A percentile compares a stretch with the other conserved stretches of the same genome.
These are phyloP conservation scores for Chrysogorgia sp. DNA, from an alignment of 92 coral and sea anemone genomes.

Conservation along the genomic window DNA sequence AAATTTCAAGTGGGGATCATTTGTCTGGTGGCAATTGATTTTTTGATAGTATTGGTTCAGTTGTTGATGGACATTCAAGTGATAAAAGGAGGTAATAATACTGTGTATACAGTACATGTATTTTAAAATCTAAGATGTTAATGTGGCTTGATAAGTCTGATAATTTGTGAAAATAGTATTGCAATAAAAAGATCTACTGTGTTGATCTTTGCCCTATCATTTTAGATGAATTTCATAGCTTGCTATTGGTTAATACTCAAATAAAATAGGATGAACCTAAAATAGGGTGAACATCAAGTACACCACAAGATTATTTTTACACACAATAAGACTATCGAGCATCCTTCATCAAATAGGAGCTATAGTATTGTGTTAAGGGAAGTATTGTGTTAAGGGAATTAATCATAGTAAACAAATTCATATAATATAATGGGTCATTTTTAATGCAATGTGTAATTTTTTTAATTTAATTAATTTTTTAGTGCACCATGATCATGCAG, in stretches of 20 bases:
- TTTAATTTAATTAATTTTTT: constrained; percentile 14
- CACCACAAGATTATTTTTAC: too few relatives aligned
- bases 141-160: background rate
- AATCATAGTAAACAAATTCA: too few relatives aligned
- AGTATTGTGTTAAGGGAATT: too few relatives aligned
- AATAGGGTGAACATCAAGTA: too few relatives aligned
- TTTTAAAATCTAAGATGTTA: background rate
- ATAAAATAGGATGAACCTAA: too few relatives aligned
- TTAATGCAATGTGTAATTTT: background rate
- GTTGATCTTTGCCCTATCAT: too few relatives aligned
- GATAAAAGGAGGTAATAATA: constrained; percentile 61
- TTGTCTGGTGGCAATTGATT: constrained; percentile 75
- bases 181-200: too few relatives aligned
- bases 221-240: too few relatives aligned
- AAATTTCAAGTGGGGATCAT: constrained; percentile 77
- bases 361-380: too few relatives aligned
- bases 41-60: constrained; percentile 80
- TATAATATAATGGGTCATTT: background rate
- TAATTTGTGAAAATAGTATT: background rate
- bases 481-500: constrained; percentile 82
- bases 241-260: too few relatives aligned
- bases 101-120: background rate
- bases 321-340: too few relatives aligned
- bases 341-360: too few relatives aligned
- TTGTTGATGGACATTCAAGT: constrained; percentile 80